Evolutionary conservation across 2,888 invertebrate genomes (phyloP), one percentile per base, ranked within the genome.

Genomic region (Diarsia brunnea): DNA sequence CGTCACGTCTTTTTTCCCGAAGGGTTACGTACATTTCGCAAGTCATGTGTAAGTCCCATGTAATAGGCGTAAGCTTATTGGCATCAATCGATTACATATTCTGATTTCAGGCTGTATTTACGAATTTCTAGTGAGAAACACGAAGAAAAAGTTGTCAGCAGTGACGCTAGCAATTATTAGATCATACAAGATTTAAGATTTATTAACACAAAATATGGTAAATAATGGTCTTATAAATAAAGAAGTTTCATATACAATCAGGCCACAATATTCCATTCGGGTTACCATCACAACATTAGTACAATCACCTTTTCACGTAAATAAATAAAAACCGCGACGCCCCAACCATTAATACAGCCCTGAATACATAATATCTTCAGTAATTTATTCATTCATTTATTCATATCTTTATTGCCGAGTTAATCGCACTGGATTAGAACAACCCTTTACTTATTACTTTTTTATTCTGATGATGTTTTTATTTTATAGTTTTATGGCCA

Each of bases 341-440:
- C 64, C 67, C 55, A 1, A 19, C 71, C 69, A 81, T 78, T 72
- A 84, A 65, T 71, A 72, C 43, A 16, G 64, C 19, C 45, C 27
- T 63, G 82, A 79, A 75, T 75, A 72, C n/a, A 61, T 82, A 66
- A 81, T 27, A 63, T 74, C 10, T 67, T 64, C n/a, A 68, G 53
- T 72, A 73, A 82, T 84, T 74, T 71, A 82, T 86, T 75, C 77
- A 79, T 86, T 81, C 63, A 76, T 78, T 84, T 79, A 86, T 86
- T 82, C 66, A 78, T 86, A 84, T 69, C 68, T 78, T 71, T 68
- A 83, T 63, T 68, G 67, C 71, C 4, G 12, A 63, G 73, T 69
- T 83, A 72, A 72, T 77, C 66, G 45, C 11, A n/a, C 64, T 68
- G 49, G 75, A 53, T 55, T 53, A 64, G 58, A 47, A 66, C 27